These are phyloP conservation scores for Lacerta viridis DNA, from an alignment of 2,797 vertebrate genomes.

Conservation along the genomic window DNA sequence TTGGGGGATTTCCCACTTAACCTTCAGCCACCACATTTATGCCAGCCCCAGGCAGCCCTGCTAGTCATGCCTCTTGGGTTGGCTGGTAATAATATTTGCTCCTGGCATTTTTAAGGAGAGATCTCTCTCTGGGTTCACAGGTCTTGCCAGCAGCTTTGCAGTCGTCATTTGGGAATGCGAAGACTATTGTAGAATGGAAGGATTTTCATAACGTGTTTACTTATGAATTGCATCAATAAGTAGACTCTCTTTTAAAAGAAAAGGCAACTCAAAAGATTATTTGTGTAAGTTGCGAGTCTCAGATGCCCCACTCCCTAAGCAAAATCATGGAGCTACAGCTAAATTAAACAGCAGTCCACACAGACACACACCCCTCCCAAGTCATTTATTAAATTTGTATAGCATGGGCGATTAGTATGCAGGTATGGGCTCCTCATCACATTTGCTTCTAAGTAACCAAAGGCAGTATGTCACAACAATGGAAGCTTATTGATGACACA, in stretches of 20 bases:
- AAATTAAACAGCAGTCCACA: conserved; percentile 21
- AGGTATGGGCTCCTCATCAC: conserved; percentile 55
- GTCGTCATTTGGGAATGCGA: neutral
- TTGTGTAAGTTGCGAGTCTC: neutral
- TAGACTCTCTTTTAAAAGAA: neutral
- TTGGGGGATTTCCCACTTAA: neutral
- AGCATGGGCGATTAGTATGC: neutral
- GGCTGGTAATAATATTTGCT: neutral
- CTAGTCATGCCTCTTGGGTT: neutral
- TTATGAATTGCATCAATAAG: neutral
- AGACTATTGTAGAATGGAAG: neutral
- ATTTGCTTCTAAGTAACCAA: conserved; percentile 48
- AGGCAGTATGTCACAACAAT: conserved; percentile 67
- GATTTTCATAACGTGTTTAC: neutral
- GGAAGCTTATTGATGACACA: conserved; percentile 69
- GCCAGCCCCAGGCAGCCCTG: neutral
- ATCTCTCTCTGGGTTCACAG: neutral
- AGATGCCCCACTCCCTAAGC: neutral
- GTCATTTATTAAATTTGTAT: conserved; percentile 7
- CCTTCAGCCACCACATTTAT: no score
- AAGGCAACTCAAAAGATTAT: no score
- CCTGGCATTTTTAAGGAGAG: neutral
- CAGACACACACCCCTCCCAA: conserved; percentile 4
- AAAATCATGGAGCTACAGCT: neutral
- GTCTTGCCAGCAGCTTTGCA: neutral